phyloP scores from a whole-genome alignment of 2,797 vertebrate species.

The Trachops cirrhosus region DNA sequence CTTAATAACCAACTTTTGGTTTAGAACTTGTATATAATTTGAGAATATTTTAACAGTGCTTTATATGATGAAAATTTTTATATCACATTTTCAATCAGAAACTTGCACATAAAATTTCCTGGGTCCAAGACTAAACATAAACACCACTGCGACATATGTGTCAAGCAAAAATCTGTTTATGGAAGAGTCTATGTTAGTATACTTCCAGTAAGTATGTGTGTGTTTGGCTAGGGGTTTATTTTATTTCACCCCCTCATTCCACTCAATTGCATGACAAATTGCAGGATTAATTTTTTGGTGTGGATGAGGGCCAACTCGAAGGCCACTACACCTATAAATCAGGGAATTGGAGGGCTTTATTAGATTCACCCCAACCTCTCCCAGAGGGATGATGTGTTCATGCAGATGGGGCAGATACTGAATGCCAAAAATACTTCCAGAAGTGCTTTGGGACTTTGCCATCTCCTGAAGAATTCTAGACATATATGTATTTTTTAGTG shows the following conservation, averaged over 20 bases:
- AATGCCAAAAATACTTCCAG: not conserved
- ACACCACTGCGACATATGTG: not conserved
- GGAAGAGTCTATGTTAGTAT: not conserved
- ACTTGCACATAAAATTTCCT: not conserved
- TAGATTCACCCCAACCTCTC: not conserved
- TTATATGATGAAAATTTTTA: not conserved
- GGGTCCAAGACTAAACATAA: not conserved
- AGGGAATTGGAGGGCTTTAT: not conserved
- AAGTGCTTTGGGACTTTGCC: not conserved
- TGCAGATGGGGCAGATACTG: not conserved
- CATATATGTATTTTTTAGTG: not conserved
- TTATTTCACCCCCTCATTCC: not conserved
- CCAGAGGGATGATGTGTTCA: not conserved
- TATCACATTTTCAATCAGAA: not conserved
- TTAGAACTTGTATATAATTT: not conserved
- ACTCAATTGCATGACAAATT: not conserved
- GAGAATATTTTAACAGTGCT: not conserved
- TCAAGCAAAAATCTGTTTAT: not conserved
- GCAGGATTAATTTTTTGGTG: conserved; percentile 10
- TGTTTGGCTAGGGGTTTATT: not conserved
- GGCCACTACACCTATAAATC: not conserved
- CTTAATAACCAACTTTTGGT: not conserved
- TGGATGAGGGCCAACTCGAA: not conserved
- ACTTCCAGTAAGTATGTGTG: not conserved
- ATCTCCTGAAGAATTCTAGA: not conserved